Evolutionary conservation across 2,888 invertebrate species (phyloP), one percentile per base, ranked within the genome.

Genomic region (Erebia aethiops): DNA sequence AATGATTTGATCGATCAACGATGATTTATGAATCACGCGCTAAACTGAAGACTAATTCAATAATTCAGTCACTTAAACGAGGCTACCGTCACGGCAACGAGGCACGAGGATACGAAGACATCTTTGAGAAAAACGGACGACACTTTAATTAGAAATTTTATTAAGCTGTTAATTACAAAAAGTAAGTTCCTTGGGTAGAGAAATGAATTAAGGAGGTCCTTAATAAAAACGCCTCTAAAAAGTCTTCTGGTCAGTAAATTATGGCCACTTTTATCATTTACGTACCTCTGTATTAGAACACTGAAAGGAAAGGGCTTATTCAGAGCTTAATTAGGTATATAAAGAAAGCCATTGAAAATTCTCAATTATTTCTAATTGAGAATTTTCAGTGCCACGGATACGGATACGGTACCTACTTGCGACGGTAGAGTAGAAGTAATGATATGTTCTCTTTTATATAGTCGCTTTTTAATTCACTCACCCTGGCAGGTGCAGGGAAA

Each of bases 131-230:
- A 41, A 52, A 61, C 67, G 14, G 52, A 61, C 41, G 41, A 67
- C 26, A 52, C 60, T 26, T 26, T 67, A 67, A 67, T 61, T 61
- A 60, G 52, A 67, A 67, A 61, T 61, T 67, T 67, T 67, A 61
- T 60, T 18, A 67, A 67, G 41, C 51, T 46, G 52, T 67, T 67
- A 67, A 67, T 60, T 67, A 60, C 60, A 52, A 67, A 67, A 67
- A 61, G 67, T 67, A 67, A 67, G 60, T 67, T 52, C 35, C 18
- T 13, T 26, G 18, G 41, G 57, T 58, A 58, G 26, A 46, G 52
- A 18, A 61, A 67, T 60, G 52, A 67, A 67, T 57, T 60, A 41
- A 51, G 43, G 14, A 41, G n/a, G 60, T 13, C 58, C 11, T 18
- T 67, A 51, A 52, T 61, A 61, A 57, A 26, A 41, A 67, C 18